Evolutionary conservation across 2,113 vertebrate genomes (phyloP).

Genomic region (Monopterus albus): DNA sequence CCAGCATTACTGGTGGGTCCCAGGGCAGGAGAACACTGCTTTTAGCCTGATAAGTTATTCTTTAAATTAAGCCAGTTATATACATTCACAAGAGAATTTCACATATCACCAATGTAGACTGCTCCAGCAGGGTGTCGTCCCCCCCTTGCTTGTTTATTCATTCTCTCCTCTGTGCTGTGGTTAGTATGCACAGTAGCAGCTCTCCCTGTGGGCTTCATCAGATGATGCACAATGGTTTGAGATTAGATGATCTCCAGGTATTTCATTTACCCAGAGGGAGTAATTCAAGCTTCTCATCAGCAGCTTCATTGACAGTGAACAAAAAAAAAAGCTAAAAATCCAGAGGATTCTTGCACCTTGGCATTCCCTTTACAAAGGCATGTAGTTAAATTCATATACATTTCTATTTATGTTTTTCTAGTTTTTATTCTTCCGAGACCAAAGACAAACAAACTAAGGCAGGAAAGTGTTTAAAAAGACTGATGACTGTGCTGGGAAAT

Average conservation of each 20-base stretch:
- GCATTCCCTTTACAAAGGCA: background rate
- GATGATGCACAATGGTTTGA: background rate
- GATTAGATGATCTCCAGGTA: background rate
- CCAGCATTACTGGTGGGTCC: no score
- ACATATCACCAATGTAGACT: background rate
- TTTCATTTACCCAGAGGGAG: conserved; percentile 22
- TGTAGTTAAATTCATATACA: no score
- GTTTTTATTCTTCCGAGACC: no score
- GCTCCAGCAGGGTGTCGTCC: background rate
- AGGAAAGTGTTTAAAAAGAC: background rate
- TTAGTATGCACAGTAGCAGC: background rate
- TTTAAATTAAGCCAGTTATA: background rate
- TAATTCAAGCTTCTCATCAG: conserved; percentile 3
- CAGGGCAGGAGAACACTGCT: no score
- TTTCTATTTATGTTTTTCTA: no score
- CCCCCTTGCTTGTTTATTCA: background rate
- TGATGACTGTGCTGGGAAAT: no score
- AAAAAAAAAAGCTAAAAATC: background rate
- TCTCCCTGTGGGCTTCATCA: conserved; percentile 17
- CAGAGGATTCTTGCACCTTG: background rate
- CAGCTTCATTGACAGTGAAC: background rate
- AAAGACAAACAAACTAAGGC: no score
- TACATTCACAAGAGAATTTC: background rate
- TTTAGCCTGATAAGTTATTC: background rate
- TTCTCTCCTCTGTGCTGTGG: background rate